A percentile compares a stretch with the other conserved stretches of the same genome.
Conservation (phyloP, 1,140 invertebrate species). For the Polypedilum vanderplanki region DNA sequence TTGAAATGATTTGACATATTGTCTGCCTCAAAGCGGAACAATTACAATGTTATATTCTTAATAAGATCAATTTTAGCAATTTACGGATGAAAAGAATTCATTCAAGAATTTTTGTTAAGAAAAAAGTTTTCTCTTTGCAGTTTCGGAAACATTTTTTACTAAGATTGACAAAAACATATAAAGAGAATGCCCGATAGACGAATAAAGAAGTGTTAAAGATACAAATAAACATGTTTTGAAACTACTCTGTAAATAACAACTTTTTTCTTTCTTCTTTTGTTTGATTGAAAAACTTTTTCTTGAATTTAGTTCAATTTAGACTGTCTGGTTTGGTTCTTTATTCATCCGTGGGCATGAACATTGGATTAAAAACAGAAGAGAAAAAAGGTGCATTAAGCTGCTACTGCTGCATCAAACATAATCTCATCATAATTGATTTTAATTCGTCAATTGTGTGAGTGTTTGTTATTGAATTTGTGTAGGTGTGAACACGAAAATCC, state of each 20-base stretch:
- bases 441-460: background rate
- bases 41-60: background rate
- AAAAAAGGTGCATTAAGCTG: constrained; percentile 4
- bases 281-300: background rate
- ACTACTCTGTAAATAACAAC: too few relatives aligned
- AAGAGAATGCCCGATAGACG: background rate
- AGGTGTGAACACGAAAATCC: constrained; percentile 22
- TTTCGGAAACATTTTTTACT: background rate
- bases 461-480: background rate
- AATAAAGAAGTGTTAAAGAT: constrained; percentile 26
- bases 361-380: constrained; percentile 1
- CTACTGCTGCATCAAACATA: background rate
- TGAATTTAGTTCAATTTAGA: background rate
- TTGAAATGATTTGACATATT: constrained; percentile 16
- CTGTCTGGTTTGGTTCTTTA: background rate
- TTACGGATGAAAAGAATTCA: background rate
- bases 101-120: background rate
- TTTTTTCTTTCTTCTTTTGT: too few relatives aligned
- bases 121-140: background rate
- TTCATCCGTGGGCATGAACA: background rate
- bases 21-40: constrained; percentile 2
- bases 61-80: constrained; percentile 25
- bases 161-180: background rate
- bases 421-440: constrained; percentile 27
- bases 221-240: constrained; percentile 7